Percentiles rank a stretch among this genome's conserved stretches.
Conservation (phyloP, 2,888 invertebrate species). For the Orchesellides sinensis region DNA sequence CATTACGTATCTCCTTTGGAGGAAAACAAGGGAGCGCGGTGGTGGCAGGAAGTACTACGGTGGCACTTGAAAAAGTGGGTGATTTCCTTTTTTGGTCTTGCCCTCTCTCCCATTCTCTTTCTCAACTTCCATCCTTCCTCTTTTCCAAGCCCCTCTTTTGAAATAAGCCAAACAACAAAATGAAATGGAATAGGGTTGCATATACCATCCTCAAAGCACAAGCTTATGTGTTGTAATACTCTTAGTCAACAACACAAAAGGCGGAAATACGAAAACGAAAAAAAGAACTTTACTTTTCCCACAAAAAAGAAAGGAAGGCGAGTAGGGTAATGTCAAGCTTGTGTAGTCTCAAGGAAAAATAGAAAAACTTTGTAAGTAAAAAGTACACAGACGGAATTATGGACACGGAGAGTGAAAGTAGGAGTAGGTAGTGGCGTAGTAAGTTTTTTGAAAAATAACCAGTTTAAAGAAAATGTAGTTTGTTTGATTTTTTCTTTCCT, state of each 20-base stretch:
- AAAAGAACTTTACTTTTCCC: too few species aligned
- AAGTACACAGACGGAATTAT: too few species aligned
- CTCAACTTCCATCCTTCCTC: slow-evolving; percentile 10
- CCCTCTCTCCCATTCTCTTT: too few species aligned
- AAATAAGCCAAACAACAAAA: neutral
- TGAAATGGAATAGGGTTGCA: neutral
- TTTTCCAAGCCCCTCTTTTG: neutral
- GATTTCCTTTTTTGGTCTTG: too few species aligned
- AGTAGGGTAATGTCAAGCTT: too few species aligned
- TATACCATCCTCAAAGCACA: too few species aligned
- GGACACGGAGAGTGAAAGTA: neutral
- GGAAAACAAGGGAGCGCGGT: neutral
- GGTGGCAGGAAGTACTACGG: neutral
- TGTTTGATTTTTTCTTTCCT: too few species aligned
- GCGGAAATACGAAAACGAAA: neutral
- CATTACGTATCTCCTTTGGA: neutral
- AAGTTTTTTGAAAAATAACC: too few species aligned
- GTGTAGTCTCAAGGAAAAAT: neutral
- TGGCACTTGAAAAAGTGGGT: slow-evolving; percentile 25
- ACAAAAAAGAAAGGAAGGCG: slow-evolving; percentile 1
- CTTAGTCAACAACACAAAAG: slow-evolving; percentile 32
- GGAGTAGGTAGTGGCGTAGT: too few species aligned
- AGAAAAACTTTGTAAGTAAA: slow-evolving; percentile 17
- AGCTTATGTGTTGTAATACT: too few species aligned
- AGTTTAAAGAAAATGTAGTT: too few species aligned